Evolutionary conservation across 2,888 invertebrate genomes (phyloP), one percentile per base, ranked within the genome.

Genomic region (Byasa hedistus): DNA sequence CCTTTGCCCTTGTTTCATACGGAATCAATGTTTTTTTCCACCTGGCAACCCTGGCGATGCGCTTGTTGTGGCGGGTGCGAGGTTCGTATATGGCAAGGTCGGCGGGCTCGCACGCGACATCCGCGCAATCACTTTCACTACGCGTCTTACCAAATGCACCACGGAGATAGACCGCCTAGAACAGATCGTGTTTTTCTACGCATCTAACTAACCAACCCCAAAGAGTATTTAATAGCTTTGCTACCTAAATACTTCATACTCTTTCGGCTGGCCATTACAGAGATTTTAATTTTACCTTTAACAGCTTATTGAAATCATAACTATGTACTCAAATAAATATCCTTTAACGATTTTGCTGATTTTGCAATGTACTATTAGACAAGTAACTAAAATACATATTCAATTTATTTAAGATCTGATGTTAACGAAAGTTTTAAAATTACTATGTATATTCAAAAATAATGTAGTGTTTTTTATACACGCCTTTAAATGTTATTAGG

Each of bases 81-180:
- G 44, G 59, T 72, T 73, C 80, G 79, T 85, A 85, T 87, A 89
- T 83, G 89, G 89, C 91, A 91, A 91, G 90, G 91, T 88, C 90
- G 87, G 79, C 83, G 77, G 81, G 84, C 83, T 82, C 80, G 84
- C 87, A 86, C 87, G 88, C 89, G 89, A 89, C 90, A 86, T 79
- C 80, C 75, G 75, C 84, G 85, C 85, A 86, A 87, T 89, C 90
- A 90, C 90, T 90, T 91, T 91, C 91, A 89, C 90, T 84, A 82
- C 81, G 79, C 73, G 76, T 77, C 75, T 77, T 87, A 83, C 86
- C 84, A 85, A 88, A 87, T 81, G 81, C 83, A 83, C 78, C 76
- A 68, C 71, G 71, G 80, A 85, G 71, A 69, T 70, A 70, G 70
- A 39, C 64, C 69, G 59, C 66, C 72, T 74, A 71, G 75, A 75